These are phyloP conservation scores for Aphidius colemani DNA, from an alignment of 2,888 invertebrate genomes.

Conservation along the genomic window DNA sequence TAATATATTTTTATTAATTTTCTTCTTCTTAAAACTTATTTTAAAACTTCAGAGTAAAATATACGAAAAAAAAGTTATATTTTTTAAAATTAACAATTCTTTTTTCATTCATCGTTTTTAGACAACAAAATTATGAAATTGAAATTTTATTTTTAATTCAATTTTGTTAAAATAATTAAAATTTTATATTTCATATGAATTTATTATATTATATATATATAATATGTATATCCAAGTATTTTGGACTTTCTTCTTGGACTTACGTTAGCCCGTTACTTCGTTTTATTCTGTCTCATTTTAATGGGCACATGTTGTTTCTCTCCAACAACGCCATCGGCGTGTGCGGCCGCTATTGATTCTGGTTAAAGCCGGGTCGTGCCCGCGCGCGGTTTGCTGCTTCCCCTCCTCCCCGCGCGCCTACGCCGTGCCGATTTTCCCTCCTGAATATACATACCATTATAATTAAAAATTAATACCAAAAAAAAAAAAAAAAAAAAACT, in stretches of 20 bases:
- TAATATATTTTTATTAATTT: neutral
- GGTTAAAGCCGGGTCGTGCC: conserved; percentile 45
- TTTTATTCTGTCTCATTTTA: conserved; percentile 27
- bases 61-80: neutral
- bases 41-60: neutral
- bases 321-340: conserved; percentile 42
- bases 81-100: neutral
- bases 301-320: conserved; percentile 31
- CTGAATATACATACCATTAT: conserved; percentile 7
- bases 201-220: too few species aligned
- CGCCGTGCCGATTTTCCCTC: conserved; percentile 31
- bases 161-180: too few species aligned
- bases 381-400: conserved; percentile 30
- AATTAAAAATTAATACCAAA: too few species aligned
- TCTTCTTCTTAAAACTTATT: neutral
- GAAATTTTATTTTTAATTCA: too few species aligned
- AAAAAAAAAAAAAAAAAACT: neutral
- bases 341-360: conserved; percentile 56
- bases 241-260: conserved; percentile 25
- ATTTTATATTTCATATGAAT: too few species aligned
- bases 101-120: too few species aligned
- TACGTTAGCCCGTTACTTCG: conserved; percentile 14
- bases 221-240: conserved; percentile 15
- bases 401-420: too few species aligned
- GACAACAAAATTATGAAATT: too few species aligned